Conservation (phyloP, 2,888 invertebrate species). For the Leptinotarsa peninsularis region DNA sequence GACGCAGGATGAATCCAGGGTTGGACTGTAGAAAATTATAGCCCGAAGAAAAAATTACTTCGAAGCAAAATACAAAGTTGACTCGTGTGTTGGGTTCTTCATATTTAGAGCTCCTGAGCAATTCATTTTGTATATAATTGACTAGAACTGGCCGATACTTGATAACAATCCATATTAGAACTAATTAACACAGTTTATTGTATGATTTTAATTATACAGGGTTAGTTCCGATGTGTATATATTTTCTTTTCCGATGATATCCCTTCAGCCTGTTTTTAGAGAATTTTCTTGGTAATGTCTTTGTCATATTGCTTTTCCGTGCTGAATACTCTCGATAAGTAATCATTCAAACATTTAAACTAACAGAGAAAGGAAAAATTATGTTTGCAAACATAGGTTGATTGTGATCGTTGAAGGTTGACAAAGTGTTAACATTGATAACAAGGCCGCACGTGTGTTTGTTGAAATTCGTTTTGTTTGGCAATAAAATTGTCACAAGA, state of each 20-base stretch:
- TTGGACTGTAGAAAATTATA: background rate
- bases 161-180: too few species aligned
- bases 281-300: too few species aligned
- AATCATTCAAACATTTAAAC: background rate
- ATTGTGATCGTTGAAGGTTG: background rate
- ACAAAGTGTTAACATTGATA: conserved; percentile 4
- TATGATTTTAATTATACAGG: too few species aligned
- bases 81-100: too few species aligned
- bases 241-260: too few species aligned
- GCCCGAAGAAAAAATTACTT: background rate
- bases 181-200: too few species aligned
- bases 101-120: too few species aligned
- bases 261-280: too few species aligned
- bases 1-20: conserved; percentile 45
- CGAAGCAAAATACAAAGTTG: background rate
- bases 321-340: background rate
- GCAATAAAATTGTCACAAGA: background rate
- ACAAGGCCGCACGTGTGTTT: conserved; percentile 6
- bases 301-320: too few species aligned
- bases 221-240: too few species aligned
- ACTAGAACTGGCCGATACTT: too few species aligned
- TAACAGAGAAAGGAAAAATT: background rate
- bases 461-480: background rate
- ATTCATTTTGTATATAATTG: too few species aligned
- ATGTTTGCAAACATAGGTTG: background rate